Evolutionary conservation across 2,113 vertebrate genomes (phyloP), one percentile per base, ranked within the genome.

Genomic region (Philantomba maxwellii): DNA sequence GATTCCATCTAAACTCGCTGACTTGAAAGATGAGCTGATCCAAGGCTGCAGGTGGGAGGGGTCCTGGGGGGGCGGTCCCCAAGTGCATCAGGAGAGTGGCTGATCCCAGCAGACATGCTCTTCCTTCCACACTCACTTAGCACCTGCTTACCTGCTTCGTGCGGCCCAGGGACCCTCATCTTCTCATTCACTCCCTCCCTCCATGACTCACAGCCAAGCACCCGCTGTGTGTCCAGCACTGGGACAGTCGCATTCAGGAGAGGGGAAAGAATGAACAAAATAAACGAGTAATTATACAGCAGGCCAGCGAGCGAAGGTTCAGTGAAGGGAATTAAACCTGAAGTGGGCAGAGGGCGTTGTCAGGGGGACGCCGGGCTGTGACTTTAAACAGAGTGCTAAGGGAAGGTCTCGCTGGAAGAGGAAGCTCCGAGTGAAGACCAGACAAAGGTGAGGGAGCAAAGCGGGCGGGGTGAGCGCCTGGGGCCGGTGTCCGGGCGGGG

Each of bases 321-420:
- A 83, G 7, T 2, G 26, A 91, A n/a, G 8, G 57, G 10, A 16
- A 57, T 8, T 23, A 45, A 87, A 53, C 4, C 3, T 30, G 16
- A 30, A 26, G 80, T 7, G 14, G 11, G n/a, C 14, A 49, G 62
- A 64, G 15, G 6, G 26, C 1, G 1, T 53, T 25, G 8, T 11
- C 6, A n/a, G 2, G 25, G 49, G 39, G 11, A 6, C 5, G 2
- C 0, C 2, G 19, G 7, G 2, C 25, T 60, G 8, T 1, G 6
- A 30, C 19, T 91, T 43, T 13, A 84, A 62, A 30, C 17, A 33
- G 47, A 93, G 43, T 16, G 6, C 51, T 49, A 49, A 82, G 23
- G 21, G 60, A 73, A 21, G 21, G 2, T n/a, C 45, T 73, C 28
- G 19, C 5, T 14, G 36, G 7, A 78, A 58, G 13, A n/a, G 19